phyloP scores from a whole-genome alignment of 1,140 invertebrate species.

The Homalodisca vitripennis region DNA sequence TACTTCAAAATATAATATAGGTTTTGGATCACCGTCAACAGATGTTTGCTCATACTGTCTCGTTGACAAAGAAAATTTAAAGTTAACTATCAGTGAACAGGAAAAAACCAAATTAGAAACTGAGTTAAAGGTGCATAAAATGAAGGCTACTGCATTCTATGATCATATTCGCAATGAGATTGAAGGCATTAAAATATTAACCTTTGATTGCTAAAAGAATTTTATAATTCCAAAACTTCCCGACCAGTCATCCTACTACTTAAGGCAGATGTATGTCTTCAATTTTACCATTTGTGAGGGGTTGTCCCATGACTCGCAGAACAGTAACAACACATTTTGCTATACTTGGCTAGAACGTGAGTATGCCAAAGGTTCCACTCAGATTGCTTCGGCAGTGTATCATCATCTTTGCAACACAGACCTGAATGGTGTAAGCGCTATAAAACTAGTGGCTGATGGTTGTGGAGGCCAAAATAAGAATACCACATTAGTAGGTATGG shows the following conservation, averaged over 20 bases:
- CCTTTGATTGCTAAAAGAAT: conserved; percentile 34
- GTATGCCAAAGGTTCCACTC: conserved; percentile 43
- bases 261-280: conserved; percentile 43
- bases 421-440: conserved; percentile 25
- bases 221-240: conserved; percentile 25
- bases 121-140: conserved; percentile 19
- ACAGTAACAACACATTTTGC: conserved; percentile 41
- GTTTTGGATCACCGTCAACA: conserved; percentile 26
- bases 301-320: conserved; percentile 35
- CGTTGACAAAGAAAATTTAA: conserved; percentile 24
- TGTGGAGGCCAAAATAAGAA: conserved; percentile 35
- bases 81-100: conserved; percentile 19
- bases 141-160: conserved; percentile 28
- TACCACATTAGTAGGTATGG: conserved; percentile 34
- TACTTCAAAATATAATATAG: conserved; percentile 22
- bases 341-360: conserved; percentile 43
- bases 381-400: conserved; percentile 42
- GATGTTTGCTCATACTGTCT: conserved; percentile 25
- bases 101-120: no score
- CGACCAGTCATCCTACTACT: conserved; percentile 37
- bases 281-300: conserved; percentile 45
- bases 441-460: conserved; percentile 31
- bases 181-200: conserved; percentile 29
- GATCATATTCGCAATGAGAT: conserved; percentile 22
- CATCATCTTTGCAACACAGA: conserved; percentile 30